A percentile compares a stretch with the other conserved stretches of the same genome.
These are phyloP conservation scores for Cottoperca gobio DNA, from an alignment of 2,797 vertebrate species.

Conservation along the genomic window DNA sequence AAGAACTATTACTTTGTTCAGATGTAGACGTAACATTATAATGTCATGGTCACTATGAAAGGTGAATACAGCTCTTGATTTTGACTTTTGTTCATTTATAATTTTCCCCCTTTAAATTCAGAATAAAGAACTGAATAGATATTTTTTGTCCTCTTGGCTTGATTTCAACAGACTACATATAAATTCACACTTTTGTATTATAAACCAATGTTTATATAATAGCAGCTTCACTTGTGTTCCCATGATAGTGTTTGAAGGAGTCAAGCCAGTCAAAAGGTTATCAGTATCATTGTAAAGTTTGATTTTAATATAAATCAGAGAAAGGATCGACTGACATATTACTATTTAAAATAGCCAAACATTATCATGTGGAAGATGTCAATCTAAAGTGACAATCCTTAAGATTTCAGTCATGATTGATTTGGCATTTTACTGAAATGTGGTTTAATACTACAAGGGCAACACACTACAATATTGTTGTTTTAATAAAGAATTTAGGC, in stretches of 20 bases:
- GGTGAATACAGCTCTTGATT: not conserved
- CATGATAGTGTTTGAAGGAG: not conserved
- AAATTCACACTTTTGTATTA: not conserved
- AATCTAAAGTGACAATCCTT: not conserved
- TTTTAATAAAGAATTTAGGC: too few species aligned
- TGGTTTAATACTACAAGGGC: too few species aligned
- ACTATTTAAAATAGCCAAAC: not conserved
- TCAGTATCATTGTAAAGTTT: not conserved
- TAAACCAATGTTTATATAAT: not conserved
- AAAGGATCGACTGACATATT: not conserved
- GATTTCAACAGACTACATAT: not conserved
- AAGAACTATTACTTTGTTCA: not conserved
- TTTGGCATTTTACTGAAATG: too few species aligned
- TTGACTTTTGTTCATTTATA: not conserved
- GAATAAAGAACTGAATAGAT: not conserved
- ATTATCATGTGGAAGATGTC: not conserved
- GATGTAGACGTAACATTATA: not conserved
- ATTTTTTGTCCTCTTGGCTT: not conserved
- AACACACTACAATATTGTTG: too few species aligned
- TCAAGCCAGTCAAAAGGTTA: not conserved
- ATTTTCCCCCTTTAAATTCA: too few species aligned
- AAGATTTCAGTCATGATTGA: too few species aligned
- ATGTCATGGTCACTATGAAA: not conserved
- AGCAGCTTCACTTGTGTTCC: not conserved
- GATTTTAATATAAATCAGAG: not conserved